phyloP scores from a whole-genome alignment of 2,113 vertebrate genomes.

The Megaleporinus macrocephalus region DNA sequence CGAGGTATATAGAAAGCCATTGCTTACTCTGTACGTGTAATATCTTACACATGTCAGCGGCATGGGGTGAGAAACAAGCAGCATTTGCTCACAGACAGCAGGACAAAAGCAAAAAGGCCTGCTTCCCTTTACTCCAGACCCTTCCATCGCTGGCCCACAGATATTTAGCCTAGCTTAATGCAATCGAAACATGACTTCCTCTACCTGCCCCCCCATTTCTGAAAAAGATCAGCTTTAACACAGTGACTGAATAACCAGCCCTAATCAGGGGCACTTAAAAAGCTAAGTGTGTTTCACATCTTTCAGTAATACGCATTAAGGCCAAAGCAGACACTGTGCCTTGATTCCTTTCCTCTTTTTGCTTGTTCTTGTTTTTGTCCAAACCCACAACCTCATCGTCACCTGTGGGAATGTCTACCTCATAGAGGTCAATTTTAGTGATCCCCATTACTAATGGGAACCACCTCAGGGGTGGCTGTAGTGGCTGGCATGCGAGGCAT shows the following conservation, averaged over 20 bases:
- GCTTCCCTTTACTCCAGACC: constrained; percentile 19
- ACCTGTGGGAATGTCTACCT: constrained; percentile 57
- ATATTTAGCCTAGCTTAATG: neutral
- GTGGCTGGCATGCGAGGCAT: constrained; percentile 90
- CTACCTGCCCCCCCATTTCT: too few relatives aligned
- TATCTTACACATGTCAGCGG: neutral
- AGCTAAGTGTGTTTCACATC: constrained; percentile 13
- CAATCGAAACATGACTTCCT: too few relatives aligned
- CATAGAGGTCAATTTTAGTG: constrained; percentile 74
- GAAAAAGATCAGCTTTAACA: constrained; percentile 20
- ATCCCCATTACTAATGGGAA: constrained; percentile 85
- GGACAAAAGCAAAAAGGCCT: neutral
- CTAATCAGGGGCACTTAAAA: constrained; percentile 36
- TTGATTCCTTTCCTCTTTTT: constrained; percentile 5
- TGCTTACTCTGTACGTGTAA: neutral
- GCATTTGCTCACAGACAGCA: constrained; percentile 15
- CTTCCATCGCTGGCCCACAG: neutral
- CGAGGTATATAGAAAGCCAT: neutral
- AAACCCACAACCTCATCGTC: constrained; percentile 2
- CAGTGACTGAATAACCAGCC: constrained; percentile 21
- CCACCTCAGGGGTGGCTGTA: constrained; percentile 74
- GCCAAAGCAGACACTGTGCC: neutral
- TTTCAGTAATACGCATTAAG: constrained; percentile 16
- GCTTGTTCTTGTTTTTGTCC: constrained; percentile 5
- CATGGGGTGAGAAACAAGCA: constrained; percentile 15